Percentiles rank a stretch among this genome's conserved stretches.
These are phyloP conservation scores for Acrocera orbiculus DNA, from an alignment of 2,888 invertebrate species.

Conservation along the genomic window DNA sequence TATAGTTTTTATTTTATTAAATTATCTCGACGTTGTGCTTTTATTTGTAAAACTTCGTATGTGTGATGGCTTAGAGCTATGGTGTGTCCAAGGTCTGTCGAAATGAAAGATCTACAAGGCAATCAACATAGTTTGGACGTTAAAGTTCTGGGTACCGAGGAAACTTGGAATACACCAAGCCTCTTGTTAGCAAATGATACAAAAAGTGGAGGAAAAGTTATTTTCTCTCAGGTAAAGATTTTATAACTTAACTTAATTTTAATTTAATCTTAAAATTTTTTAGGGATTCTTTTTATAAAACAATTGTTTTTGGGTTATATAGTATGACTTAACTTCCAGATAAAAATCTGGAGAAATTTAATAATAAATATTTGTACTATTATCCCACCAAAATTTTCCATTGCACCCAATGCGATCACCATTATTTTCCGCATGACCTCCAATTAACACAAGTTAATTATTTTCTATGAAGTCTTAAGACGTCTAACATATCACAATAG, in stretches of 20 bases:
- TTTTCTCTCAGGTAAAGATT: conserved; percentile 54
- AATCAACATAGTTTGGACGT: conserved; percentile 50
- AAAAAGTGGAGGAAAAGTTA: conserved; percentile 49
- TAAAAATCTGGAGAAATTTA: no score
- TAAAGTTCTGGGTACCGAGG: conserved; percentile 62
- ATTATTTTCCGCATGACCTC: no score
- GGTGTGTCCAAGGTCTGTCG: conserved; percentile 34
- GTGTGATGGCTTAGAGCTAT: conserved; percentile 29
- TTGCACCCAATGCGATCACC: no score
- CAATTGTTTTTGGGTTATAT: no score
- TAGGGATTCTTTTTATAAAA: no score
- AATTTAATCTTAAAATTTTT: conserved; percentile 11
- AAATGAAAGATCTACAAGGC: conserved; percentile 35
- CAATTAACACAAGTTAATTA: no score
- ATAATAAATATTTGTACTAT: no score
- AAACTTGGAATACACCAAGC: conserved; percentile 77
- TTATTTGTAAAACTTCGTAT: conserved; percentile 13
- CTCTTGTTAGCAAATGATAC: conserved; percentile 50
- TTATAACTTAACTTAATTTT: not conserved
- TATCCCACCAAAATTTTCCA: no score
- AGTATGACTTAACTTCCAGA: no score
- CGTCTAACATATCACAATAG: no score
- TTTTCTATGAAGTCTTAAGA: no score
- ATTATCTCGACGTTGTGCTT: conserved; percentile 12
- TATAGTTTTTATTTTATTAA: conserved; percentile 16